phyloP scores from a whole-genome alignment of 2,888 invertebrate genomes.

The Macaria liturata region DNA sequence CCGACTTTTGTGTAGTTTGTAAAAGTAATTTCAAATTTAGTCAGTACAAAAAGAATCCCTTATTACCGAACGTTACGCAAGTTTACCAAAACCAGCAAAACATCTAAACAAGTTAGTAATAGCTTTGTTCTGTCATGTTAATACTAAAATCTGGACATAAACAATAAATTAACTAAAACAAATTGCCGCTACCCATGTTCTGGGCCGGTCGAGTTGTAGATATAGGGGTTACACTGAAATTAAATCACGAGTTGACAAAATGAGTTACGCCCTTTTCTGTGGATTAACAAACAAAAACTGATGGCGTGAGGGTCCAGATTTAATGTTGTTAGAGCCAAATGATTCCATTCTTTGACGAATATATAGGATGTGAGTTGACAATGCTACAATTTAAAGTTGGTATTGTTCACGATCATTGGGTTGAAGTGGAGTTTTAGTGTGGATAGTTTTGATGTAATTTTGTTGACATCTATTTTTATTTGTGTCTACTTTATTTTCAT shows the following conservation, averaged over 20 bases:
- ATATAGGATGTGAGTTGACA: slow-evolving; percentile 56
- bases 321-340: slow-evolving; percentile 81
- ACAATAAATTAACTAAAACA: slow-evolving; percentile 64
- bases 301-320: slow-evolving; percentile 76
- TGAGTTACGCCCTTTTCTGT: slow-evolving; percentile 83
- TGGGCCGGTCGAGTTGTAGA: slow-evolving; percentile 54
- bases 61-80: too few relatives aligned
- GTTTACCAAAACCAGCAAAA: too few relatives aligned
- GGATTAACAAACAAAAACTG: slow-evolving; percentile 84
- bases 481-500: too few relatives aligned
- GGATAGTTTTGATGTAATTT: slow-evolving; percentile 23
- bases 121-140: slow-evolving; percentile 23
- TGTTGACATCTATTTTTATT: too few relatives aligned
- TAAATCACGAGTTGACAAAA: slow-evolving; percentile 82
- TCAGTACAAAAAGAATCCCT: too few relatives aligned
- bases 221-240: slow-evolving; percentile 74
- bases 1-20: too few relatives aligned
- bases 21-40: too few relatives aligned
- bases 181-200: slow-evolving; percentile 66
- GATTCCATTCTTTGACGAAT: slow-evolving; percentile 75
- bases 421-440: slow-evolving; percentile 74
- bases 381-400: slow-evolving; percentile 72
- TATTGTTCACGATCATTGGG: slow-evolving; percentile 75
- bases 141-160: slow-evolving; percentile 50
- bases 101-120: slow-evolving; percentile 2